These are phyloP conservation scores for Arenaria interpres DNA, from an alignment of 2,113 vertebrate species.

Conservation along the genomic window DNA sequence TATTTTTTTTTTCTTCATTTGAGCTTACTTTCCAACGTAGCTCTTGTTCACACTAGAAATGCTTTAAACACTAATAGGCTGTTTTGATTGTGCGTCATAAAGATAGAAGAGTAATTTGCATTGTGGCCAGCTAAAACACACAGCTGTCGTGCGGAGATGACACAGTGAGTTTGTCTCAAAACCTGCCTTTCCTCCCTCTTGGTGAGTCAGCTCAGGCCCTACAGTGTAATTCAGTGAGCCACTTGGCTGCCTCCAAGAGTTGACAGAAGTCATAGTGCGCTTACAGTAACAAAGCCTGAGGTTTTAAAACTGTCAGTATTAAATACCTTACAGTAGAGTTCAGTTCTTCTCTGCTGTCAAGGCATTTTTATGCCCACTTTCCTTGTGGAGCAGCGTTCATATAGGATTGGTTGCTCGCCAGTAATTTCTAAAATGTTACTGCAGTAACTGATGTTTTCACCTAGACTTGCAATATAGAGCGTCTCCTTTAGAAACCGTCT, in stretches of 20 bases:
- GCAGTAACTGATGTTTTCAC: background rate
- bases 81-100: background rate
- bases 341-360: background rate
- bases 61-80: background rate
- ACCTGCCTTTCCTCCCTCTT: background rate
- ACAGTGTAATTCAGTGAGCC: background rate
- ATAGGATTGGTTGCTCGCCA: background rate
- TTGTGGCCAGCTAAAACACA: background rate
- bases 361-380: background rate
- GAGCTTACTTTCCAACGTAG: background rate
- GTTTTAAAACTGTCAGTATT: background rate
- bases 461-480: background rate
- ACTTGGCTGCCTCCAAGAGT: background rate
- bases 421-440: background rate
- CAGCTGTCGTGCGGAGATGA: background rate
- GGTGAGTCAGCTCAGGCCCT: background rate
- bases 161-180: background rate
- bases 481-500: background rate
- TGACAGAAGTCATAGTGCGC: background rate
- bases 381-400: fast-evolving
- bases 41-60: background rate
- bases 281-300: background rate
- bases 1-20: background rate
- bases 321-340: background rate
- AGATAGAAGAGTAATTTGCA: background rate